A percentile compares a stretch with the other conserved stretches of the same genome.
Conservation (phyloP, 2,113 vertebrate species). For the Tachuris rubrigastra region DNA sequence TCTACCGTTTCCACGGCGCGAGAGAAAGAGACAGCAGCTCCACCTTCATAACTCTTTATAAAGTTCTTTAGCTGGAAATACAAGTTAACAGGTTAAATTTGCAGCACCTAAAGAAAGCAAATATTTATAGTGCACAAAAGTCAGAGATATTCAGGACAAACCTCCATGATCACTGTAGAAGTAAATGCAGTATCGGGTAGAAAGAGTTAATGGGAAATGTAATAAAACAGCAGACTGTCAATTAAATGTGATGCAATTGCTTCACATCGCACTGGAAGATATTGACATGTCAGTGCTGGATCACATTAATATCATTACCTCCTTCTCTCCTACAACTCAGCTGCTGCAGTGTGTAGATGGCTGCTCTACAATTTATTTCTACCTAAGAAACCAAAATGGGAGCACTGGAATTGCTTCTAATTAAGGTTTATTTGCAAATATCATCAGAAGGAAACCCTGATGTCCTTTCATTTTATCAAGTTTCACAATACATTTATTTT, state of each 20-base stretch:
- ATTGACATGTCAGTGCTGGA: constrained; percentile 13
- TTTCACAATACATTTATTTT: too few species aligned
- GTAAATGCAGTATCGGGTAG: background rate
- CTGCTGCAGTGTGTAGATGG: background rate
- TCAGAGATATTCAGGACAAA: background rate
- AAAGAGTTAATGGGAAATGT: constrained; percentile 11
- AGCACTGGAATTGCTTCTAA: constrained; percentile 27
- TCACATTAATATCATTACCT: constrained; percentile 37
- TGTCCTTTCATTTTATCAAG: background rate
- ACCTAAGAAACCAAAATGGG: background rate
- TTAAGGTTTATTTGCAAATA: background rate
- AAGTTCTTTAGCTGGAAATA: constrained; percentile 90
- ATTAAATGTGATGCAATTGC: constrained; percentile 6
- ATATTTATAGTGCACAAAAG: background rate
- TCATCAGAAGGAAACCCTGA: background rate
- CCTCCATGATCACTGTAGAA: background rate
- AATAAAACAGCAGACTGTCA: constrained; percentile 3
- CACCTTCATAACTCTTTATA: constrained; percentile 83
- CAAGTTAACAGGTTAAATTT: constrained; percentile 50
- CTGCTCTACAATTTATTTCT: constrained; percentile 17
- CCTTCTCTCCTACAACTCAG: background rate
- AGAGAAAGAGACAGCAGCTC: constrained; percentile 83
- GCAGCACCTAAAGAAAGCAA: background rate
- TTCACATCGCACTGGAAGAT: constrained; percentile 36
- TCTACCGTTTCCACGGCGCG: constrained; percentile 93